Evolutionary conservation across 2,113 vertebrate species (phyloP).

Genomic region (Diphyllodes magnificus): DNA sequence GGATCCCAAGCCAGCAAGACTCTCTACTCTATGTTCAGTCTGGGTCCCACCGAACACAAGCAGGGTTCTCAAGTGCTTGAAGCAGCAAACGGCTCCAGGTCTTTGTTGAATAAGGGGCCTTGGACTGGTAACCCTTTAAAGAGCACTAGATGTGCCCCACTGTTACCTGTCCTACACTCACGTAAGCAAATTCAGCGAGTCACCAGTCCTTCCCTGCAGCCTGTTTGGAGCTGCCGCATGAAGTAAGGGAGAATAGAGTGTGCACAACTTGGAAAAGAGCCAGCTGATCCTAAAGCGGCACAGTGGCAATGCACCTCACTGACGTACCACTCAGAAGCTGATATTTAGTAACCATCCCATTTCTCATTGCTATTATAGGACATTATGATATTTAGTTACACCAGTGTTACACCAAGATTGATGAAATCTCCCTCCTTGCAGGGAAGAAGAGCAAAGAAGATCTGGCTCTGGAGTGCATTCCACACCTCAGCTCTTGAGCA

Average conservation of each 20-base stretch:
- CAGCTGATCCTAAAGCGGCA: background rate
- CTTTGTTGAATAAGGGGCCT: background rate
- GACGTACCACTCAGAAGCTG: background rate
- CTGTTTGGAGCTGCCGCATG: background rate
- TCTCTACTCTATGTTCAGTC: background rate
- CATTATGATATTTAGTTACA: background rate
- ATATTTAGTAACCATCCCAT: background rate
- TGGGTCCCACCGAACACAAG: background rate
- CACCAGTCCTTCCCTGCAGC: background rate
- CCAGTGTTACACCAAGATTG: background rate
- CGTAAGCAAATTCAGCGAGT: background rate
- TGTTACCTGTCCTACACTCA: background rate
- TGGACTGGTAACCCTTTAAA: background rate
- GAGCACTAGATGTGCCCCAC: background rate
- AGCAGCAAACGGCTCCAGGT: background rate
- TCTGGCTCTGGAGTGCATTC: background rate
- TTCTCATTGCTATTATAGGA: background rate
- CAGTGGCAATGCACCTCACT: background rate
- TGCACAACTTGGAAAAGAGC: background rate
- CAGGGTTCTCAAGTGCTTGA: background rate
- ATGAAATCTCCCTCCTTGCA: background rate
- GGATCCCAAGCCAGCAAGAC: background rate
- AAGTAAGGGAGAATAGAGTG: background rate
- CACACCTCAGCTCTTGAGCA: background rate
- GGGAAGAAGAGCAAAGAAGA: background rate